phyloP scores from a whole-genome alignment of 2,113 vertebrate genomes.

The Todiramphus saurophagus region DNA sequence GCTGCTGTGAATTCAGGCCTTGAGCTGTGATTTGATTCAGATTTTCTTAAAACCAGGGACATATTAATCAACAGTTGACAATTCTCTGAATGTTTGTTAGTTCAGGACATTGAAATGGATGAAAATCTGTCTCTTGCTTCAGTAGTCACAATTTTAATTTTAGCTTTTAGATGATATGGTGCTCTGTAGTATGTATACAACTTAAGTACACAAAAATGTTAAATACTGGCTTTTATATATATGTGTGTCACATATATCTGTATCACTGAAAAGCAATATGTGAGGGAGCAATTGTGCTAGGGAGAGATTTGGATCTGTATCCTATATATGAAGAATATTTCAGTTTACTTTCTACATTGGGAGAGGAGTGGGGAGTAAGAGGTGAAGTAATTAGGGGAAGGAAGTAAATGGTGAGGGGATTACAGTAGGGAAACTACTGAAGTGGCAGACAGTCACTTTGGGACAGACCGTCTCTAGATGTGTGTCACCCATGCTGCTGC shows the following conservation, averaged over 20 bases:
- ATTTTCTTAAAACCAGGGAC: neutral
- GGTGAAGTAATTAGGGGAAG: neutral
- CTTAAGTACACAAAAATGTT: neutral
- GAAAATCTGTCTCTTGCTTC: neutral
- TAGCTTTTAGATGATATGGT: neutral
- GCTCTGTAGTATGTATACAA: neutral
- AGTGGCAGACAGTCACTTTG: neutral
- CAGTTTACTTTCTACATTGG: neutral
- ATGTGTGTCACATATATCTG: neutral
- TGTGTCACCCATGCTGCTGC: neutral
- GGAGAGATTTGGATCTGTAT: neutral
- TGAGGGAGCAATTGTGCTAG: neutral
- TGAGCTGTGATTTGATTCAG: neutral
- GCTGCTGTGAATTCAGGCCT: neutral
- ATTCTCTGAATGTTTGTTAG: neutral
- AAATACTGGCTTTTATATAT: neutral
- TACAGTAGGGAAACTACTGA: neutral
- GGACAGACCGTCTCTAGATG: neutral
- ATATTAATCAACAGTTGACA: neutral
- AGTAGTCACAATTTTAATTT: neutral
- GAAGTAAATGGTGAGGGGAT: neutral
- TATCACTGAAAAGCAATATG: neutral
- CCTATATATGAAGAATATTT: neutral
- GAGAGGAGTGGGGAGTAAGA: neutral
- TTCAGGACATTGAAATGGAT: neutral